Conservation (phyloP, 2,888 invertebrate genomes). For the Penaeus monodon region DNA sequence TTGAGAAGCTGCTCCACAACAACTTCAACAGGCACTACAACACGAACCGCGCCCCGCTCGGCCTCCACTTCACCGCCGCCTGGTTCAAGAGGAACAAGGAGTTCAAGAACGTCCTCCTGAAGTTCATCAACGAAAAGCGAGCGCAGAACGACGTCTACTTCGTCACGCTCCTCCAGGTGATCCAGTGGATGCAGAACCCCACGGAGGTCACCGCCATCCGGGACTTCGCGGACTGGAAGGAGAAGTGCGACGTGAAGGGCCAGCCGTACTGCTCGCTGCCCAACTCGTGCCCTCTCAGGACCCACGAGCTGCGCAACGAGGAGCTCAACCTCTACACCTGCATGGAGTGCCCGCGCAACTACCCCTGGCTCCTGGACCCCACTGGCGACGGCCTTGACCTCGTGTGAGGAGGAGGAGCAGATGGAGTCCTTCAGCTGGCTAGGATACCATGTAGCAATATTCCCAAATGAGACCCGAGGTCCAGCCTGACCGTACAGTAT, state of each 20-base stretch:
- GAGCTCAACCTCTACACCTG: slow-evolving; percentile 92
- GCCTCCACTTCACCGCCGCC: slow-evolving; percentile 89
- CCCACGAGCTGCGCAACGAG: slow-evolving; percentile 88
- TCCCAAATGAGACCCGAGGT: no score
- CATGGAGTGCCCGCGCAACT: slow-evolving; percentile 95
- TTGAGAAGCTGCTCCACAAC: slow-evolving; percentile 82
- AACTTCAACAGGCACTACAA: slow-evolving; percentile 95
- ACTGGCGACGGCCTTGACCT: slow-evolving; percentile 83
- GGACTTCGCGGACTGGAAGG: slow-evolving; percentile 96
- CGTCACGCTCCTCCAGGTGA: slow-evolving; percentile 81
- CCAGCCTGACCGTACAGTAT: slow-evolving; percentile 1
- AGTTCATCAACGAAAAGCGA: slow-evolving; percentile 93
- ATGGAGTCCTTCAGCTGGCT: not conserved
- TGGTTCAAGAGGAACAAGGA: slow-evolving; percentile 95
- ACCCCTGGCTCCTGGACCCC: slow-evolving; percentile 94
- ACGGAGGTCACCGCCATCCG: slow-evolving; percentile 87
- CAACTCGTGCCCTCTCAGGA: slow-evolving; percentile 89
- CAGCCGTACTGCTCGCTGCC: slow-evolving; percentile 93
- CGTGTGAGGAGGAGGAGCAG: slow-evolving; percentile 3
- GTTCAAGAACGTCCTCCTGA: slow-evolving; percentile 89
- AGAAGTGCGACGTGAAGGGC: slow-evolving; percentile 93
- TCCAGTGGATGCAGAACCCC: slow-evolving; percentile 97
- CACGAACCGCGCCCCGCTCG: slow-evolving; percentile 90
- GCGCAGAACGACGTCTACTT: slow-evolving; percentile 92
- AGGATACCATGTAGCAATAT: no score